phyloP scores from a whole-genome alignment of 2,888 invertebrate genomes.

The Blomia tropicalis region DNA sequence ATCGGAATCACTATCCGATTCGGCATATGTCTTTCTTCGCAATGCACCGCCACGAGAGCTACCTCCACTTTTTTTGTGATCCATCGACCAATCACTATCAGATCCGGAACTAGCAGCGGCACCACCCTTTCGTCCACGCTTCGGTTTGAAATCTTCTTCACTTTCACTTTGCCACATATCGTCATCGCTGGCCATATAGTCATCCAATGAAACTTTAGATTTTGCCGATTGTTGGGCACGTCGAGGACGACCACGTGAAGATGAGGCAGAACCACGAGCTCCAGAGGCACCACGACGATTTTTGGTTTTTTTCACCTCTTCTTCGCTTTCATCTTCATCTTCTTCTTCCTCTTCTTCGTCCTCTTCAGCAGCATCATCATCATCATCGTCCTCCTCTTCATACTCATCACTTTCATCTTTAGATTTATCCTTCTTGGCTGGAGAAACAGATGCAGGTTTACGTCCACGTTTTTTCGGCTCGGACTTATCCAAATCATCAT shows the following conservation, averaged over 20 bases:
- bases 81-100: constrained; percentile 30
- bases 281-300: constrained; percentile 9
- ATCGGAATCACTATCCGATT: constrained; percentile 28
- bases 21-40: not conserved
- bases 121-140: constrained; percentile 20
- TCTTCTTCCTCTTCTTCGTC: constrained; percentile 16
- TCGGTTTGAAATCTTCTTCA: constrained; percentile 21
- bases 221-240: not conserved
- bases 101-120: constrained; percentile 27
- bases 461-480: constrained; percentile 1
- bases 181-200: constrained; percentile 30
- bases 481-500: constrained; percentile 19
- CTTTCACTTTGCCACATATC: constrained; percentile 27
- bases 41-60: not conserved
- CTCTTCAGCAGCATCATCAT: constrained; percentile 19
- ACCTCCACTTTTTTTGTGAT: constrained; percentile 27
- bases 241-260: constrained; percentile 12
- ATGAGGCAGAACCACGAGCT: not conserved
- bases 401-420: constrained; percentile 17
- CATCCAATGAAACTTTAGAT: constrained; percentile 24
- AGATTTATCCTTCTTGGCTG: not conserved
- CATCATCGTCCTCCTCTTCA: constrained; percentile 24
- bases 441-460: not conserved
- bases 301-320: constrained; percentile 16
- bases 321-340: constrained; percentile 15